phyloP scores from a whole-genome alignment of 2,797 vertebrate species.

The Meda fulgida region DNA sequence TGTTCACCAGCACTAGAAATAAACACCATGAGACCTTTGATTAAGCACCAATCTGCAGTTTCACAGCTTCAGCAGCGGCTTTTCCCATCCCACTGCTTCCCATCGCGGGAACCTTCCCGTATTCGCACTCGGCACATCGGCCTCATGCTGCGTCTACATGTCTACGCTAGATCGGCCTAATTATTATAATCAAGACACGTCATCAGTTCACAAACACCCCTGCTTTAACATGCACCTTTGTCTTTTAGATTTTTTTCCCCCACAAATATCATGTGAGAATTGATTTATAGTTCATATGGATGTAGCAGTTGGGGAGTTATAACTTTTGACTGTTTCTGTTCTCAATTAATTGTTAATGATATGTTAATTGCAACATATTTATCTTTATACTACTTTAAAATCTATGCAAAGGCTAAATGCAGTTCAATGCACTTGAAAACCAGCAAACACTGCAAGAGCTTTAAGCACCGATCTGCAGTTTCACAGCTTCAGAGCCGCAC shows the following conservation, averaged over 20 bases:
- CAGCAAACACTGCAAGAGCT: neutral
- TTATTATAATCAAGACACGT: neutral
- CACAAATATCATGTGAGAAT: neutral
- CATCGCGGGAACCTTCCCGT: neutral
- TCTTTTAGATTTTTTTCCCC: neutral
- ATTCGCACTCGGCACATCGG: neutral
- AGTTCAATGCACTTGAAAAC: neutral
- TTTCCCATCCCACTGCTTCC: neutral
- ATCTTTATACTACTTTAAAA: neutral
- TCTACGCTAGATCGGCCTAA: neutral
- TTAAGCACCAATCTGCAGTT: constrained; percentile 59
- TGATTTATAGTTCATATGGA: neutral
- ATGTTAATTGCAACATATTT: neutral
- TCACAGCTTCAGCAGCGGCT: constrained; percentile 32
- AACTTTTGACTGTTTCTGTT: neutral
- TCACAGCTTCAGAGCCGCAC: neutral
- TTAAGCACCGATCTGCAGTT: neutral
- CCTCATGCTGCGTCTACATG: neutral
- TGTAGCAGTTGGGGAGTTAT: neutral
- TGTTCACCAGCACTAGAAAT: constrained; percentile 52
- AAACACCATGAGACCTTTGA: constrained; percentile 60
- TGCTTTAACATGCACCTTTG: neutral
- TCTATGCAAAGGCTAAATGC: neutral
- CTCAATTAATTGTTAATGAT: neutral
- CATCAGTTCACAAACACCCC: neutral